Base-by-base conservation (phyloP, 1,140 invertebrate species). In the Theocolax elegans region DNA sequence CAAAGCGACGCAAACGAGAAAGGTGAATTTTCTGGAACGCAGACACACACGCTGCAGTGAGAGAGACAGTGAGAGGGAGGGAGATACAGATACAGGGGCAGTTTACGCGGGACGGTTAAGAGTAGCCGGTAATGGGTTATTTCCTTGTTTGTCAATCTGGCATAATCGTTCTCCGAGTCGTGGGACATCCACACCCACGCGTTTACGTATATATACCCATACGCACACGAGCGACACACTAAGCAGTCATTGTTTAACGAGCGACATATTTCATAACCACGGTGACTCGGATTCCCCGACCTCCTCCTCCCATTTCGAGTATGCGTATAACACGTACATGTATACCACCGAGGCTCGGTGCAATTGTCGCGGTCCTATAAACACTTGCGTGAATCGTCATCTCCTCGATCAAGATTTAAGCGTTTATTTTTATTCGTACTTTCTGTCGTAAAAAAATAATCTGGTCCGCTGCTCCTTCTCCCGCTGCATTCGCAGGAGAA, bases 61-160 rank as follows among this genome's bases (percentile, higher is more conserved):
- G 19, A 38, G n/a, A n/a, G n/a, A n/a, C n/a, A n/a, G n/a, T n/a
- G 35, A n/a, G 44, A 35, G 44, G 44, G 42, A n/a, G 49, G 62
- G 35, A 48, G 19, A 54, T n/a, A 23, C 46, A 44, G 42, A n/a
- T n/a, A n/a, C n/a, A n/a, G n/a, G n/a, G n/a, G n/a, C 65, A 65
- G 67, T 53, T 53, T 62, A 53, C 68, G 62, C 65, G 68, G 56
- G 70, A 67, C 60, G 64, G 65, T 65, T 62, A 67, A 75, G 58
- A 59, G 58, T 49, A 35, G 23, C 62, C 62, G 46, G 72, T 76
- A 74, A 74, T 76, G 73, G 65, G 51, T 74, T 73, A 76, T 74
- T 76, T 76, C 73, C 73, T 76, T 76, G 73, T 76, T 76, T 76
- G 73, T 74, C 71, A 76, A 76, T 76, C 69, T 66, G 67, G 56